Evolutionary conservation across 2,888 invertebrate species (phyloP), one percentile per base, ranked within the genome.

Genomic region (Bruchidius siliquastri): DNA sequence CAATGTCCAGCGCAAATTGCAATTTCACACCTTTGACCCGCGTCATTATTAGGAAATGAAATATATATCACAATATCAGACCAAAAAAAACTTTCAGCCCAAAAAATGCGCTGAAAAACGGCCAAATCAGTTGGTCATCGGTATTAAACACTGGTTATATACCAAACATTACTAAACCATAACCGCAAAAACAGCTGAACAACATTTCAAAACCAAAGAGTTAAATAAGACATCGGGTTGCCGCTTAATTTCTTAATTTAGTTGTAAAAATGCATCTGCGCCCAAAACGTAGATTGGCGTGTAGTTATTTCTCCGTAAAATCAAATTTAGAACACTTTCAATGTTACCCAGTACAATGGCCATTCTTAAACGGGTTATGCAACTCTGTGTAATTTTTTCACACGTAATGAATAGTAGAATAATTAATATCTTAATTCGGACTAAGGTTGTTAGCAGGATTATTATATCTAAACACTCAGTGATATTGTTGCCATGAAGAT

Each of bases 81-180:
- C 8, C 8, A 26, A 8, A 26, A 26, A 26, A 26, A 26, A 26
- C 3, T 8, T 49, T 49, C 18, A 13, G 13, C 8, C 49, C 8
- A 18, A 13, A 4, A 49, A 8, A 49, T 49, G 49, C 49, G 13
- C 2, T 13, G 18, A 49, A 49, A 49, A 49, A 49, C 49, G 18
- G 10, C 18, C 10, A 49, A 49, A 49, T 49, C 8, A 30, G 30
- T 30, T 49, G 10, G 49, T 49, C 49, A 21, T 13, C 20, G 22
- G 22, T 69, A 49, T 6, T 21, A 71, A 72, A 71, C 73, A 73
- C 71, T n/a, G 20, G 68, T 22, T 68, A 68, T 22, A 49, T 13
- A 49, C 18, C 49, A 49, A 49, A 49, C 49, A 49, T 49, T 49
- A 49, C 49, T 8, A 49, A 49, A 49, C 18, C 49, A 13, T 13